Percentiles rank a stretch among this genome's conserved stretches.
Evolutionary conservation across 2,113 vertebrate genomes (phyloP).

Genomic region (Excalfactoria chinensis): DNA sequence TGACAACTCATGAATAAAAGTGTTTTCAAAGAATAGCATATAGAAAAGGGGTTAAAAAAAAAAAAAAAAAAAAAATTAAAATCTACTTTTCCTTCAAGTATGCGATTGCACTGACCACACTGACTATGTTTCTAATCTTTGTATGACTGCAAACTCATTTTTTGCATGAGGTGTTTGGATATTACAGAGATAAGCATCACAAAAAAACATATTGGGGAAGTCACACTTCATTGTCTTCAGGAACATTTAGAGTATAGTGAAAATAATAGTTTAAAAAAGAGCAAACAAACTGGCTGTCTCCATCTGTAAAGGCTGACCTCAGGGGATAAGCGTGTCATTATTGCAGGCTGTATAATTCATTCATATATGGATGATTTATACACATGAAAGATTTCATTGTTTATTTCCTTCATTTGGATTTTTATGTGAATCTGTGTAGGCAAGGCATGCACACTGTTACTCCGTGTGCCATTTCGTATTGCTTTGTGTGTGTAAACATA

Average conservation of each 20-base stretch:
- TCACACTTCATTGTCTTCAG: neutral
- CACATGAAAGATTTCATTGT: neutral
- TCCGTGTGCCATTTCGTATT: neutral
- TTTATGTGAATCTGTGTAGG: neutral
- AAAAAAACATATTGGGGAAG: neutral
- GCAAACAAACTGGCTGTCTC: neutral
- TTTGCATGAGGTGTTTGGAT: neutral
- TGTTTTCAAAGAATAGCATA: neutral
- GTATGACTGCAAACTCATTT: neutral
- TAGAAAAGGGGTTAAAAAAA: neutral
- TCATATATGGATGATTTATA: neutral
- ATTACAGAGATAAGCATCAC: neutral
- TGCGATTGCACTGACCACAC: neutral
- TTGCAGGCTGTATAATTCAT: neutral
- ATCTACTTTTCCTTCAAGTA: neutral
- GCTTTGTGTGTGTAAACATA: neutral
- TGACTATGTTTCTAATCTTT: neutral
- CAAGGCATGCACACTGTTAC: neutral
- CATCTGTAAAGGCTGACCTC: neutral
- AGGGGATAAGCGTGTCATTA: neutral
- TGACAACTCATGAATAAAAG: neutral
- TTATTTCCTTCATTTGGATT: neutral
- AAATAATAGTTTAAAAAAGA: neutral
- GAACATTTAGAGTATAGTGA: neutral
- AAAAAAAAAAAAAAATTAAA: fast-evolving